Evolutionary conservation across 2,888 invertebrate genomes (phyloP), one percentile per base, ranked within the genome.

Genomic region (Eugnorisma glareosa): DNA sequence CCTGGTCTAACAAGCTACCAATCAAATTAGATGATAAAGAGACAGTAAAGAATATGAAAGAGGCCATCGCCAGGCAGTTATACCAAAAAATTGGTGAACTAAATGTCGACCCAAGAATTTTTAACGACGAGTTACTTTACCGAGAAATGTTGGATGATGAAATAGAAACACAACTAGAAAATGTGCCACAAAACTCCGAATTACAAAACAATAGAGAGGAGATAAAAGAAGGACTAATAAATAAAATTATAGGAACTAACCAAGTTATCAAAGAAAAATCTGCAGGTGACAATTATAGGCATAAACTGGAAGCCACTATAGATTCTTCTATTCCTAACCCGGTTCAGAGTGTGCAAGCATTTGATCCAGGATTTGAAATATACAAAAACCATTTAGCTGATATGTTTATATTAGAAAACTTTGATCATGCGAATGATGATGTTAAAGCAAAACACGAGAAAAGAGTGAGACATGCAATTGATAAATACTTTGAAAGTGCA

Each of bases 401-500:
- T 35, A 90, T 91, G 83, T 95, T 94, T 84, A 92, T 95, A 77
- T 87, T 95, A 71, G 92, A 94, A 75, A 94, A 95, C 72, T 94
- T 94, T 83, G 95, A 95, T 73, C 91, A 94, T 69, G 86, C 89
- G 3, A 87, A 90, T 75, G 93, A 94, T 71, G 85, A 88, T 63
- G 78, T 89, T 7, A 94, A 93, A 85, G 70, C 82, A 4, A 92
- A 91, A 83, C 93, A 94, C 72, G 93, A 92, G 85, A 92, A 88
- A 63, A 87, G 77, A 64, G 87, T 95, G 8, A 90, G 86, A 82
- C 78, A 87, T 37, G 90, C 93, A 82, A 91, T 94, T 3, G 90
- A 94, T 77, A 92, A 90, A 84, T 91, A 92, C 77, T 93, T 89
- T 73, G 75, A 89, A 67, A 89, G 89, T 78, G 93, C 90, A 31